phyloP scores from a whole-genome alignment of 2,888 invertebrate species.

The Hirtodrosophila duncani region DNA sequence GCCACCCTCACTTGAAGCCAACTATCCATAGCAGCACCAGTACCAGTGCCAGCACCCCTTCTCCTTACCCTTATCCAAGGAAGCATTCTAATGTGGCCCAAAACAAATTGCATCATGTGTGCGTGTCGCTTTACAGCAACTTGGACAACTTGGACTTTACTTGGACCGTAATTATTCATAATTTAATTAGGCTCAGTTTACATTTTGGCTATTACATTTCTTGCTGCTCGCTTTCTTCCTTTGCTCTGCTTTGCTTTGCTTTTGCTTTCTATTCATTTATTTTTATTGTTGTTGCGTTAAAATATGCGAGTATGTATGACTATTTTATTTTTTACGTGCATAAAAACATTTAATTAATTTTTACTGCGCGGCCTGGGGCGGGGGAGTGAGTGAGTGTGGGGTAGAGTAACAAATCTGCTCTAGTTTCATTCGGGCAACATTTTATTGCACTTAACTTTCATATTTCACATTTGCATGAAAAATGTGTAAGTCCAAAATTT shows the following conservation, averaged over 20 bases:
- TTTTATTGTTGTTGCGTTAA: slow-evolving; percentile 57
- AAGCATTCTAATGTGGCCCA: slow-evolving; percentile 44
- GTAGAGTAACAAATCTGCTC: slow-evolving; percentile 4
- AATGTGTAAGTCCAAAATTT: slow-evolving; percentile 35
- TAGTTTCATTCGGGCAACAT: slow-evolving; percentile 13
- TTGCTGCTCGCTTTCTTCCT: slow-evolving; percentile 19
- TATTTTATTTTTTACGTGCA: slow-evolving; percentile 67
- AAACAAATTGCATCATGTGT: slow-evolving; percentile 74
- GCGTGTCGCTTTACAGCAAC: slow-evolving; percentile 63
- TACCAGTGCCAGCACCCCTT: not conserved
- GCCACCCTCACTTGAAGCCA: slow-evolving; percentile 3
- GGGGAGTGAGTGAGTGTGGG: not conserved
- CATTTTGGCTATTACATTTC: slow-evolving; percentile 42
- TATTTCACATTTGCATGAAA: slow-evolving; percentile 37
- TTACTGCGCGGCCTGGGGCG: slow-evolving; percentile 2
- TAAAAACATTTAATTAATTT: slow-evolving; percentile 75
- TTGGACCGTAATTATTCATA: slow-evolving; percentile 73
- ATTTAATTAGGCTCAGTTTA: slow-evolving; percentile 75
- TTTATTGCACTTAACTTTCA: slow-evolving; percentile 54
- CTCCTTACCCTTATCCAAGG: slow-evolving; percentile 2
- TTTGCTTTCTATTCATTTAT: slow-evolving; percentile 25
- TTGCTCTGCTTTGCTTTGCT: not conserved
- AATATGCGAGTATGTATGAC: slow-evolving; percentile 27
- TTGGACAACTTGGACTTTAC: slow-evolving; percentile 28
- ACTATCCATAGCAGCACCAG: not conserved